Evolutionary conservation across 2,113 vertebrate genomes (phyloP), one percentile per base, ranked within the genome.

Genomic region (Platichthys flesus): DNA sequence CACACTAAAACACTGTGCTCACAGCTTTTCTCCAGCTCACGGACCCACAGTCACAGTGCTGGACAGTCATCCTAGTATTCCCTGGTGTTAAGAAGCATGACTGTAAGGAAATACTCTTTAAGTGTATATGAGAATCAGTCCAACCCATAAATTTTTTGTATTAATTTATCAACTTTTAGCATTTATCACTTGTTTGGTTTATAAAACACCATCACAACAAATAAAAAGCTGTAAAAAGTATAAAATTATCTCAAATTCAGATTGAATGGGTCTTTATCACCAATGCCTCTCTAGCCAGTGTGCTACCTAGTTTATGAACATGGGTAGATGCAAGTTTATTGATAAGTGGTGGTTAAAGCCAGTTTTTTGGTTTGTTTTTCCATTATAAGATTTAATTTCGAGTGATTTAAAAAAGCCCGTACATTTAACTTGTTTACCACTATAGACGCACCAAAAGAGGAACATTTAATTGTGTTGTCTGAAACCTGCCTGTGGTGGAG

Each of bases 401-500:
- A 37, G 35, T 37, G 35, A 37, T 37, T 37, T 9, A 37, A 18
- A 15, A 49, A 51, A 18, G 1, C 4, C 12, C 47, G 18, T 18
- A 5, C 14, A 49, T 20, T 51, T 51, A 16, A 51, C 40, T 51
- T 51, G 18, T 51, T 51, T 16, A 18, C 18, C 18, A 7, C 18
- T 49, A 15, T 49, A 15, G 47, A 18, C 16, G 16, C 47, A 4
- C 6, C 18, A 4, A 51, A 51, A 51, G 5, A 51, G 4, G 15
- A 51, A 18, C 18, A 51, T 9, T 16, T 16, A 51, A 57, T 26
- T 14, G 23, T 57, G 23, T 57, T 12, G 14, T 45, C 51, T 74
- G 71, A 81, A 75, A 72, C 66, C 24, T 9, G 5, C 1, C 55
- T 78, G 80, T 72, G 85, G 78, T 86, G 7, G 20, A 15, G 66